Evolutionary conservation across 2,888 invertebrate genomes (phyloP).

Genomic region (Muschampia plurimacula): DNA sequence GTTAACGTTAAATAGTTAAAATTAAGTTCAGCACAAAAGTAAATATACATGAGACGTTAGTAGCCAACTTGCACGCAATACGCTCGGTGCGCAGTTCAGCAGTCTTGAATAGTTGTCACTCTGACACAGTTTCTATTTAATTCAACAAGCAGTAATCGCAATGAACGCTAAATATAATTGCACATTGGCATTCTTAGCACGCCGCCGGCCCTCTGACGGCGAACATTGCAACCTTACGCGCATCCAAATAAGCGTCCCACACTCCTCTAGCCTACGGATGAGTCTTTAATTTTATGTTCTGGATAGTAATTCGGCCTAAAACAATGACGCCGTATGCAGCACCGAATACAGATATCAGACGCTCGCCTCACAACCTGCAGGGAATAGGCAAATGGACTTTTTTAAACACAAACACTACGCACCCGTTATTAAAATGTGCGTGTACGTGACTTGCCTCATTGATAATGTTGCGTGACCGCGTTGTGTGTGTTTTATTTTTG

Average conservation of each 20-base stretch:
- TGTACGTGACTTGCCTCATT: slow-evolving; percentile 31
- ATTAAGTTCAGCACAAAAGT: slow-evolving; percentile 4
- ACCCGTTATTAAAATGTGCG: slow-evolving; percentile 36
- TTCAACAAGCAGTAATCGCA: slow-evolving; percentile 68
- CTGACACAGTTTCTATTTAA: slow-evolving; percentile 73
- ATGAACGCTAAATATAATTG: slow-evolving; percentile 74
- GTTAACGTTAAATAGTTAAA: neutral
- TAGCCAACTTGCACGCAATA: slow-evolving; percentile 5
- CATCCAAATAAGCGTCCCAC: slow-evolving; percentile 73
- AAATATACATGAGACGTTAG: neutral
- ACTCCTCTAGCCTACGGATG: slow-evolving; percentile 73
- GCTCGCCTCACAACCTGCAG: slow-evolving; percentile 45
- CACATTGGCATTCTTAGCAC: slow-evolving; percentile 71
- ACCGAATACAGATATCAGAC: slow-evolving; percentile 52
- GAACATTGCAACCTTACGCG: slow-evolving; percentile 61
- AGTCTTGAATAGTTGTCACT: slow-evolving; percentile 44
- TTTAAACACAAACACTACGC: slow-evolving; percentile 39
- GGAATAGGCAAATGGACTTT: slow-evolving; percentile 48
- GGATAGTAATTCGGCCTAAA: slow-evolving; percentile 61
- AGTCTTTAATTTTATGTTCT: slow-evolving; percentile 66
- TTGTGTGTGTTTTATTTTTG: slow-evolving; percentile 10
- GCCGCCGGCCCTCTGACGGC: slow-evolving; percentile 60
- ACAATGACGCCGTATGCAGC: slow-evolving; percentile 56
- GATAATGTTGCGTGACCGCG: slow-evolving; percentile 34
- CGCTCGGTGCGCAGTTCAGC: slow-evolving; percentile 14